Conservation (phyloP, 1,140 invertebrate species). For the Drosophila ironensis region DNA sequence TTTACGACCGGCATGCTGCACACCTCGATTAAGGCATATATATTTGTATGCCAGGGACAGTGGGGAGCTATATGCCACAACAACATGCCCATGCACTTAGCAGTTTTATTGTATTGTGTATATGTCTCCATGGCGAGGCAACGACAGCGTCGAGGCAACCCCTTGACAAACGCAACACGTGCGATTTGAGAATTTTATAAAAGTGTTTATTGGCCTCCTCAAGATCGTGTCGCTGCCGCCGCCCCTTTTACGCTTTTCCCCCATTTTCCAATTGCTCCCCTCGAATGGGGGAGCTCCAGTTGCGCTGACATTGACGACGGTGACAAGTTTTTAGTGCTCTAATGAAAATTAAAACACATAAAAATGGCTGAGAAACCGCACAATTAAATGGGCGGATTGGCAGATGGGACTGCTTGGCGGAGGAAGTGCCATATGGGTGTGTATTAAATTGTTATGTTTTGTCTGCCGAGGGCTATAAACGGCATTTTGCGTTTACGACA, state of each 20-base stretch:
- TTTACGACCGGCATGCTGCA: slow-evolving; percentile 49
- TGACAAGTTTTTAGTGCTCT: slow-evolving; percentile 65
- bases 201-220: slow-evolving; percentile 69
- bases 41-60: slow-evolving; percentile 4
- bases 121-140: slow-evolving; percentile 22
- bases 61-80: slow-evolving; percentile 44
- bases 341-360: slow-evolving; percentile 74
- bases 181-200: slow-evolving; percentile 76
- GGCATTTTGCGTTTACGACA: slow-evolving; percentile 10
- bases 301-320: slow-evolving; percentile 54
- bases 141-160: slow-evolving; percentile 26
- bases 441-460: slow-evolving; percentile 18
- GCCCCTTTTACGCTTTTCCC: not conserved
- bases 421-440: slow-evolving; percentile 15
- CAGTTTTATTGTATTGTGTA: slow-evolving; percentile 66
- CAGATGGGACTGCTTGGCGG: not conserved
- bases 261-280: slow-evolving; percentile 17
- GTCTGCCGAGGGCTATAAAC: slow-evolving; percentile 23
- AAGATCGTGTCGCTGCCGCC: slow-evolving; percentile 19
- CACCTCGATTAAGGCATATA: slow-evolving; percentile 47
- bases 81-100: slow-evolving; percentile 72
- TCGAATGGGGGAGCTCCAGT: slow-evolving; percentile 7
- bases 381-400: slow-evolving; percentile 58
- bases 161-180: slow-evolving; percentile 75
- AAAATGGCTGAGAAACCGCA: slow-evolving; percentile 65